Evolutionary conservation across 1,140 invertebrate species (phyloP).

Genomic region (Ectropis grisescens): DNA sequence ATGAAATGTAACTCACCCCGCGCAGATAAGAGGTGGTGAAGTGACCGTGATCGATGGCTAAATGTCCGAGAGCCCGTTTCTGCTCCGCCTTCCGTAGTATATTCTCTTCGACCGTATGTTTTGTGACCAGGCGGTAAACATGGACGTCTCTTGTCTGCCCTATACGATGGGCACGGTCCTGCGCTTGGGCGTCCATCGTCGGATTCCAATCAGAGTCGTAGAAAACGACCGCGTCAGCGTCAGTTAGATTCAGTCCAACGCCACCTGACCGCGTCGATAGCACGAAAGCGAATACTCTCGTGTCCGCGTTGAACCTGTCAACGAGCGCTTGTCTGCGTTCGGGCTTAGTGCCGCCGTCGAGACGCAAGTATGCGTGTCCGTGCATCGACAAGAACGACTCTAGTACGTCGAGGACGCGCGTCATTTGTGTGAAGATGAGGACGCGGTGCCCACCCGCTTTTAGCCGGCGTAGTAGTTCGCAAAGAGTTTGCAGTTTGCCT

Average conservation of each 20-base stretch:
- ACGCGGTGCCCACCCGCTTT: conserved; percentile 91
- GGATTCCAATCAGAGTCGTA: conserved; percentile 99
- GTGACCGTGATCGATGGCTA: conserved; percentile 98
- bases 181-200: conserved; percentile 99
- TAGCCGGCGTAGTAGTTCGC: conserved; percentile 85
- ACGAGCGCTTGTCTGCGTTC: conserved; percentile 82
- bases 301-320: conserved; percentile 98
- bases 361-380: conserved; percentile 95
- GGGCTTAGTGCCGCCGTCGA: conserved; percentile 95
- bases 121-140: conserved; percentile 96
- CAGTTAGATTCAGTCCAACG: conserved; percentile 98
- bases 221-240: conserved; percentile 99
- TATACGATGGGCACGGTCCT: conserved; percentile 98
- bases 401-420: conserved; percentile 97
- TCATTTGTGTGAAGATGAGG: conserved; percentile 99
- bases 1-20: conserved; percentile 75
- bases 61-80: conserved; percentile 94
- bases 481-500: conserved; percentile 85
- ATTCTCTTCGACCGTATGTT: conserved; percentile 98
- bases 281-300: conserved; percentile 97
- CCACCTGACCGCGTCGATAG: conserved; percentile 98
- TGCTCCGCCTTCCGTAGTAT: conserved; percentile 99
- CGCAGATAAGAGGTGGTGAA: conserved; percentile 99
- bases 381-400: conserved; percentile 98
- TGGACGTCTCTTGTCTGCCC: conserved; percentile 99